Evolutionary conservation across 2,888 invertebrate species (phyloP).

Genomic region (Elegia similella): DNA sequence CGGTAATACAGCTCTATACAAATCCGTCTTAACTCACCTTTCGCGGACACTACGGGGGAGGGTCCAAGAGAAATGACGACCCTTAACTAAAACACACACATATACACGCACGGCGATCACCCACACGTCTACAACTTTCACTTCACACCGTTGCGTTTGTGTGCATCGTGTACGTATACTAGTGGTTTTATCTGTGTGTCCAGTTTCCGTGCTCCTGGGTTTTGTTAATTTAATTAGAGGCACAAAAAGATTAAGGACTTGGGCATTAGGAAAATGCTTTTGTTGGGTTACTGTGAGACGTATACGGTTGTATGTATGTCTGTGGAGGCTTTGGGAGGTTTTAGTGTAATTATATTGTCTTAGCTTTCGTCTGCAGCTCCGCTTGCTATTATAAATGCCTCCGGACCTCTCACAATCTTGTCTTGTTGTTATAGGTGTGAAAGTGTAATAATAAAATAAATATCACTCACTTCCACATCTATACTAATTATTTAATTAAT

Average conservation of each 20-base stretch:
- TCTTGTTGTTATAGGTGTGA: too few species aligned
- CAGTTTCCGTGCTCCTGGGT: slow-evolving; percentile 79
- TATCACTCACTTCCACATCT: too few species aligned
- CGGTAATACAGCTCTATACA: slow-evolving; percentile 48
- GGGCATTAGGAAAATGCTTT: slow-evolving; percentile 73
- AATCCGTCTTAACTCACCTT: slow-evolving; percentile 76
- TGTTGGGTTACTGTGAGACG: slow-evolving; percentile 54
- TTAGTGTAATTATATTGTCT: neutral
- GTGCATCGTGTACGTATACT: slow-evolving; percentile 42
- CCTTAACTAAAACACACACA: slow-evolving; percentile 82
- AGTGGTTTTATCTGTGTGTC: slow-evolving; percentile 59
- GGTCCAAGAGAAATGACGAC: slow-evolving; percentile 83
- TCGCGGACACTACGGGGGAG: slow-evolving; percentile 81
- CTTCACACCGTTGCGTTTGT: slow-evolving; percentile 35
- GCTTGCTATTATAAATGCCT: too few species aligned
- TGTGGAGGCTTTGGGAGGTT: neutral
- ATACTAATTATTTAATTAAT: too few species aligned
- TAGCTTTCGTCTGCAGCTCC: too few species aligned
- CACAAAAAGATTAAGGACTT: slow-evolving; percentile 81
- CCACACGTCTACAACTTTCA: slow-evolving; percentile 47
- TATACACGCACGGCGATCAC: slow-evolving; percentile 62
- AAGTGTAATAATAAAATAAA: too few species aligned
- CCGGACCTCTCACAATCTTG: too few species aligned
- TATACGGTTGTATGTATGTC: slow-evolving; percentile 10
- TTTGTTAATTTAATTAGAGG: slow-evolving; percentile 82